Evolutionary conservation across 2,888 invertebrate genomes (phyloP).

Genomic region (Physocephala rufipes): DNA sequence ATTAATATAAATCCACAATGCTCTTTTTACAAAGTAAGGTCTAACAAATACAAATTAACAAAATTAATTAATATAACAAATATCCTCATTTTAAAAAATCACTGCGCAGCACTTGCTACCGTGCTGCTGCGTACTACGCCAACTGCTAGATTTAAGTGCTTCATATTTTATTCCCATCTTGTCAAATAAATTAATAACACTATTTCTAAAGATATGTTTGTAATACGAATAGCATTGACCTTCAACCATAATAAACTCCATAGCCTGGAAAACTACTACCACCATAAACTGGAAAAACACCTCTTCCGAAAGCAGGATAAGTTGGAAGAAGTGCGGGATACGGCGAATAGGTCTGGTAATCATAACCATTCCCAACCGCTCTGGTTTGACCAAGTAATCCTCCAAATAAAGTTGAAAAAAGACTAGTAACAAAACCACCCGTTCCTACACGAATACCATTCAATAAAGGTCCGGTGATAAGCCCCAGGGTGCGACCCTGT

Average conservation of each 20-base stretch:
- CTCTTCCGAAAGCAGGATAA: neutral
- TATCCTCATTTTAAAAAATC: too few relatives aligned
- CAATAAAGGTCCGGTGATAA: slow-evolving; percentile 41
- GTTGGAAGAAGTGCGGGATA: neutral
- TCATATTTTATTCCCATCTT: too few relatives aligned
- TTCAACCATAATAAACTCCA: slow-evolving; percentile 38
- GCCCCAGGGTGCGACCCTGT: slow-evolving; percentile 2
- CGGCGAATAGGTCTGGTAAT: slow-evolving; percentile 1
- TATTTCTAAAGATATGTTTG: too few relatives aligned
- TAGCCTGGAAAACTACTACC: slow-evolving; percentile 34
- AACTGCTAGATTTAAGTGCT: too few relatives aligned
- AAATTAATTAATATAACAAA: too few relatives aligned
- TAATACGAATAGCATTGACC: neutral
- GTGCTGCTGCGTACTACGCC: too few relatives aligned
- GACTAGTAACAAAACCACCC: slow-evolving; percentile 38
- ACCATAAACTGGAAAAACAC: neutral
- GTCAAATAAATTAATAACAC: too few relatives aligned
- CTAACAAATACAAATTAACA: too few relatives aligned
- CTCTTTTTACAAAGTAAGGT: too few relatives aligned
- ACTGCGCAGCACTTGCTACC: too few relatives aligned
- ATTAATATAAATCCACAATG: too few relatives aligned
- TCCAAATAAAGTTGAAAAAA: slow-evolving; percentile 45
- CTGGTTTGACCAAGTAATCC: slow-evolving; percentile 11
- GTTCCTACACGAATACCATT: slow-evolving; percentile 42
- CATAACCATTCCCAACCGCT: neutral